Evolutionary conservation across 1,140 invertebrate species (phyloP), one percentile per base, ranked within the genome.

Genomic region (Aphelenchoides fujianensis): DNA sequence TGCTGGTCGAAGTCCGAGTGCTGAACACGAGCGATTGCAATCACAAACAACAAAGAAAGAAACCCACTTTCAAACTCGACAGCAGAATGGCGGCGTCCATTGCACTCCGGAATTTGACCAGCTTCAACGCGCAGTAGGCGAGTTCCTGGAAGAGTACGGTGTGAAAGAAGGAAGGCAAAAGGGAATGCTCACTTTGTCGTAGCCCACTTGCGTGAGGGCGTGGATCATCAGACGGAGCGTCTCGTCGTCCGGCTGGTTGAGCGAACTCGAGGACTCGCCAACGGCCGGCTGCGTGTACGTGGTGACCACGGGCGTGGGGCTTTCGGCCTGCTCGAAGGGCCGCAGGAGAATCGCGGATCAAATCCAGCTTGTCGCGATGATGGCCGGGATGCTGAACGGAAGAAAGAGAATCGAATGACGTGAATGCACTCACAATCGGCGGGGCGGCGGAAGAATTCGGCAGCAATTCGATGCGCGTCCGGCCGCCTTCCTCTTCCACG

Each of bases 71-170:
- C 3, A 78, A 61, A 2, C 31, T 32, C 19, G 63, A 34, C n/a
- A 80, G 62, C 32, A 82, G 66, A n/a, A 72, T 69, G 1, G 59
- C 66, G 0, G 79, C 79, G 41, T 73, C 67, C 2, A 57, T 55
- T 23, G 79, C 75, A 27, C 78, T 77, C 35, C 41, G 31, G 68
- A 80, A 80, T 53, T 80, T 82, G 53, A 82, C 77, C 36, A 79
- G 59, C 63, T 78, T 77, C 2, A 82, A 62, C 3, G 79, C 79
- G 55, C 80, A 82, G 59, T 69, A 77, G 2, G 79, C 79, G 12
- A 77, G 62, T 64, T 80, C 79, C 79, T 80, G 66, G 16, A 79
- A 80, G 30, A 9, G 35, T 75, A 35, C 3, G 16, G 32, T 66
- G 23, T 59, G 12, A n/a, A 37, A 68, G 75, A 74, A 76, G 1